phyloP scores from a whole-genome alignment of 1,140 invertebrate species.

The Rhyacophila brunnea region DNA sequence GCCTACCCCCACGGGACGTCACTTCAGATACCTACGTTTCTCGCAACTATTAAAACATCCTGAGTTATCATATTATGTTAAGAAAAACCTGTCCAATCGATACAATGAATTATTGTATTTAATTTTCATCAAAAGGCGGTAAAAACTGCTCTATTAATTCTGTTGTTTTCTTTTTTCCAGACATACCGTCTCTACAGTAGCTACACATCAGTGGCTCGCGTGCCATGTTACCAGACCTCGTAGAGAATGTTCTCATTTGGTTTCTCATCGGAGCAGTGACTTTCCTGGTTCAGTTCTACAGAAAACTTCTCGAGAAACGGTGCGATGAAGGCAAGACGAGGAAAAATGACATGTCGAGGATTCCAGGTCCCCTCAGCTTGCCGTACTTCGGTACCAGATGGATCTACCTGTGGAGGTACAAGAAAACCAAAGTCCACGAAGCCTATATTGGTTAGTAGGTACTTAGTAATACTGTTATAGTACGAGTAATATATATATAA shows the following conservation, averaged over 20 bases:
- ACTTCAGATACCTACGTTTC: no score
- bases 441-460: conserved; percentile 80
- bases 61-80: no score
- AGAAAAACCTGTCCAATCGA: no score
- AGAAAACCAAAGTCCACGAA: conserved; percentile 73
- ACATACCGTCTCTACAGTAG: no score
- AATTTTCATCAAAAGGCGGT: no score
- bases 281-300: conserved; percentile 12
- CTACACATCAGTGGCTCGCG: background rate
- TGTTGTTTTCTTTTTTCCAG: no score
- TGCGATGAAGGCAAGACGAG: background rate
- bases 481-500: no score
- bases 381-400: conserved; percentile 80
- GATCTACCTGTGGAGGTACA: conserved; percentile 74
- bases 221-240: conserved; percentile 2
- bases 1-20: no score
- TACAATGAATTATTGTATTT: no score
- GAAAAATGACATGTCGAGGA: conserved; percentile 5
- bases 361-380: conserved; percentile 73
- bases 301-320: background rate
- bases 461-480: no score
- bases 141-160: no score
- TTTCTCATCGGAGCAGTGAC: conserved; percentile 10
- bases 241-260: conserved; percentile 6
- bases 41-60: no score